A percentile compares a stretch with the other conserved stretches of the same genome.
Evolutionary conservation across 2,888 invertebrate species (phyloP).

Genomic region (Eupithecia abbreviata): DNA sequence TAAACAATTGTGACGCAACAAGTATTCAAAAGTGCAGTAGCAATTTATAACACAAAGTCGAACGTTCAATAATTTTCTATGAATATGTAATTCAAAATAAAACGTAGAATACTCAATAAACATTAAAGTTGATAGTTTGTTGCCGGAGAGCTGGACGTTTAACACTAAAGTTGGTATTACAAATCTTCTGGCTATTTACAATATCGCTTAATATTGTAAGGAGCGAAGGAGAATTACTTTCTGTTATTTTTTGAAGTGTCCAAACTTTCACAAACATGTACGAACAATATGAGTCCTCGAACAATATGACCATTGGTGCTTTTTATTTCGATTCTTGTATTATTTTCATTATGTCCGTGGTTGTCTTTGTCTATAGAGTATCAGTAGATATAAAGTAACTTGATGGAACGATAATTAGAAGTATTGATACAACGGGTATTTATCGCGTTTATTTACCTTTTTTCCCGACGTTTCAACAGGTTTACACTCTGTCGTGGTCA

Average conservation of each 20-base stretch:
- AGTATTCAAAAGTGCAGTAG: slow-evolving; percentile 50
- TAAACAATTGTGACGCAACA: slow-evolving; percentile 37
- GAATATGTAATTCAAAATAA: slow-evolving; percentile 60
- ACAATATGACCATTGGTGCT: background rate
- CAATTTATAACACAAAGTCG: slow-evolving; percentile 50
- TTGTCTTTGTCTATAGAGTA: slow-evolving; percentile 1
- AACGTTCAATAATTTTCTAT: slow-evolving; percentile 58
- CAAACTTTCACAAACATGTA: background rate
- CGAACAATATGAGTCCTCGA: background rate
- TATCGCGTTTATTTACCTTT: too few relatives aligned
- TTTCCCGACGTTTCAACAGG: too few relatives aligned
- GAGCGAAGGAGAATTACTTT: background rate
- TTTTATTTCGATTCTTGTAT: background rate
- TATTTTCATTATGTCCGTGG: background rate
- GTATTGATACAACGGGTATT: too few relatives aligned
- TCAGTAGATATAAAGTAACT: too few relatives aligned
- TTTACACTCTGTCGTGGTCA: too few relatives aligned
- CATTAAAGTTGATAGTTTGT: slow-evolving; percentile 52
- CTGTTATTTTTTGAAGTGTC: background rate
- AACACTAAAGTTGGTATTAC: slow-evolving; percentile 40
- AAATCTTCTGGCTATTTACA: slow-evolving; percentile 28
- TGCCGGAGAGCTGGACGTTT: slow-evolving; percentile 35
- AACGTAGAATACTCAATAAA: slow-evolving; percentile 56
- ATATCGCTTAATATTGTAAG: slow-evolving; percentile 28
- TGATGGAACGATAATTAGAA: too few relatives aligned